Evolutionary conservation across 2,113 vertebrate species (phyloP), one percentile per base, ranked within the genome.

Genomic region (Montifringilla adamsi): DNA sequence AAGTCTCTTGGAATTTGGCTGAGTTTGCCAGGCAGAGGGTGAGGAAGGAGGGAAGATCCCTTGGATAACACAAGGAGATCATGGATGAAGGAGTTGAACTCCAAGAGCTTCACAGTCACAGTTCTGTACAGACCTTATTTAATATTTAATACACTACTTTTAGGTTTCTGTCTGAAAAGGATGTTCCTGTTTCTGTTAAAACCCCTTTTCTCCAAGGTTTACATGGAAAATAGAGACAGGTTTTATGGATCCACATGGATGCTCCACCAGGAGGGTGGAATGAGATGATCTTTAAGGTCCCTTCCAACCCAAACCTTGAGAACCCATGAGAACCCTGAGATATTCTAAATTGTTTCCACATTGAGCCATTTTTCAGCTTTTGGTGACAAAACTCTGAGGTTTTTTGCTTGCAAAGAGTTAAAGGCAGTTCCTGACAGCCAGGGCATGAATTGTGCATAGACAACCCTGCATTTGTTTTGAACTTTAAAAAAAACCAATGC

Each of bases 401-500:
- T 94, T 90, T 93, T 82, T 67, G 35, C 55, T 80, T 28, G 37
- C 75, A 82, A 95, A 95, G 94, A 95, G 94, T 96, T 97, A 94
- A 96, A 84, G 3, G 58, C 50, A 59, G 79, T 72, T 96, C 66
- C 47, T 84, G 78, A 41, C 91, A 84, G 53, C 30, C 37, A 0
- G 84, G 73, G 28, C 76, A 44, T 12, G 72, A 90, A 76, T 79
- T 62, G 84, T 86, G 22, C 81, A 22, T 18, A 66, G 74, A 70
- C 67, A 33, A 58, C 84, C 46, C 77, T 96, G 90, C 87, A 86
- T 97, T 97, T 97, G 84, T 96, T 97, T 97, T 97, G 93, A 95
- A 97, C 94, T 97, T 96, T 91, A 67, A 53, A 89, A 90, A 92
- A 22, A 4, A 6, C 95, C 95, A 87, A 56, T n/a, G 49, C 19